Base-by-base conservation (phyloP, 2,888 invertebrate genomes). In the Drosophila multiciliata region DNA sequence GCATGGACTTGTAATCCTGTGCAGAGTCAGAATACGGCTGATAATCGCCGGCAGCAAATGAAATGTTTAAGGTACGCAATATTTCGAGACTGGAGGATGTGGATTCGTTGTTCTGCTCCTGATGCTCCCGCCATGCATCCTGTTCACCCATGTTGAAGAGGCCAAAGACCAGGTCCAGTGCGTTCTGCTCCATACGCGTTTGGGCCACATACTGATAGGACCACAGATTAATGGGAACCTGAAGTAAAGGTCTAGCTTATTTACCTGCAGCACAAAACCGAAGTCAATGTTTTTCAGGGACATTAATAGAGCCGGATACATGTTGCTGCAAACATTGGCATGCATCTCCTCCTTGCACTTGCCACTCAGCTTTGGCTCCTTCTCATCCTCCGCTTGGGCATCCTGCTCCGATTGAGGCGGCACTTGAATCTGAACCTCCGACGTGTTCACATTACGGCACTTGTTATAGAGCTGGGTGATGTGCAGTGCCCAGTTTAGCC, bases 271-370 rank as follows among this genome's bases (percentile, higher is more conserved):
- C 70, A 97, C 94, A 91, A 95, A 95, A 0, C 96, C 96, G 57
- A 97, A 94, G 6, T 97, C 96, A 33, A 97, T 94, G 77, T 95
- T 95, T 91, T 96, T 95, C 20, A 96, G 94, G 59, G 96, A 96
- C 83, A 96, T 95, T 48, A 96, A 93, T 59, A 96, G 94, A 64
- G 94, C 94, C 0, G 97, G 96, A 88, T 96, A 97, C 17, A 96
- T 96, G 89, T 97, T 97, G 85, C 96, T 96, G 91, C 96, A 96
- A 36, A 96, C 91, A 78, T 92, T 91, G 38, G 92, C 91, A 62
- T 91, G 91, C 50, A 90, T 79, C 63, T 81, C 82, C 64, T 86
- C 80, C 62, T 90, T 90, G 38, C 83, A 69, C 26, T 68, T 70
- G 6, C 76, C 66, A 9, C 73, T 71, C 9, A 63, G 11, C 49